These are phyloP conservation scores for Cyanoramphus novaezelandiae DNA, from an alignment of 2,113 vertebrate genomes.

Conservation along the genomic window DNA sequence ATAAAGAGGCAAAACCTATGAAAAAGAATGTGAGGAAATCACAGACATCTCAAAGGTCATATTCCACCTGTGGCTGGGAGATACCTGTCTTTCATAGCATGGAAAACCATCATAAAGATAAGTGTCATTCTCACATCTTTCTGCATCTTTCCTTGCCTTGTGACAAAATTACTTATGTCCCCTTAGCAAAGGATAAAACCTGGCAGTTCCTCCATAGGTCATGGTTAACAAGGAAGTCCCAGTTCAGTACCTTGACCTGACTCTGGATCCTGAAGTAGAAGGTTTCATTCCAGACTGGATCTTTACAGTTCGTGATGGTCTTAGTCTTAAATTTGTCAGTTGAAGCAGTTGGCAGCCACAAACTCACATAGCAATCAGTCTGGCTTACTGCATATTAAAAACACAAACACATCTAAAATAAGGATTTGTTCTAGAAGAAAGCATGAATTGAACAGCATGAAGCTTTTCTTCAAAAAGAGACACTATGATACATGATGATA, in stretches of 20 bases:
- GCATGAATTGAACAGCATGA: neutral
- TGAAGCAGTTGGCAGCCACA: slow-evolving; percentile 83
- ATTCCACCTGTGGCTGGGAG: neutral
- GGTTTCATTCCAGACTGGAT: slow-evolving; percentile 86
- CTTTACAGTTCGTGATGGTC: slow-evolving; percentile 73
- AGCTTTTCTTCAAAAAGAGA: neutral
- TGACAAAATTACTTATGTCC: neutral
- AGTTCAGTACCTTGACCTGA: slow-evolving; percentile 79
- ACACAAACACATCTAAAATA: neutral
- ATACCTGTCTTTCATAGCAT: neutral
- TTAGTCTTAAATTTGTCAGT: slow-evolving; percentile 68
- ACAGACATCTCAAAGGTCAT: neutral
- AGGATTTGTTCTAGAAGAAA: neutral
- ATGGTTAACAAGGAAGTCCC: neutral
- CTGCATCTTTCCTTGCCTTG: neutral
- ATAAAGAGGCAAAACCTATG: neutral
- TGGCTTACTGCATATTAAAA: slow-evolving; percentile 67
- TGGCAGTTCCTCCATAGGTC: neutral
- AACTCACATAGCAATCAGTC: slow-evolving; percentile 82
- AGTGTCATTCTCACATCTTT: neutral
- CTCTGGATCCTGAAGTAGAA: slow-evolving; percentile 82
- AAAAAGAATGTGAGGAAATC: neutral
- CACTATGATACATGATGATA: neutral
- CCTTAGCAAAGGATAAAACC: neutral
- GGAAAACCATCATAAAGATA: neutral